These are phyloP conservation scores for Heliornis fulica DNA, from an alignment of 2,113 vertebrate genomes.

Conservation along the genomic window DNA sequence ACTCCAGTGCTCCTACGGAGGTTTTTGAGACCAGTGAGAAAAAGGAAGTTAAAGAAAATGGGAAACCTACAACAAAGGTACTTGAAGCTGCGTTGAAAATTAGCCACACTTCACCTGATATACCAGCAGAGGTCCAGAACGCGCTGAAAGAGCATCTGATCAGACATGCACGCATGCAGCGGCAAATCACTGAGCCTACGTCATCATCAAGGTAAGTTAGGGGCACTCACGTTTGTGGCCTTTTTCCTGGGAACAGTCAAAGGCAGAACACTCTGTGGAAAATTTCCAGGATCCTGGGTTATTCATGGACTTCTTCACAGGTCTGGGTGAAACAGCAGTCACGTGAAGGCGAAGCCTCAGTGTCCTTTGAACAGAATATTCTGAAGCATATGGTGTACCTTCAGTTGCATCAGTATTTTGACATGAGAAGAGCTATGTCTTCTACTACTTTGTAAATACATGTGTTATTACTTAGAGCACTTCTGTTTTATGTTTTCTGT, in stretches of 20 bases:
- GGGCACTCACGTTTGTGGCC: background rate
- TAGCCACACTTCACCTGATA: constrained; percentile 98
- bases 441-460: background rate
- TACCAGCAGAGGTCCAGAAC: constrained; percentile 94
- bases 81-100: constrained; percentile 96
- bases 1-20: constrained; percentile 68
- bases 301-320: background rate
- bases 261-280: background rate
- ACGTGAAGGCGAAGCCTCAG: background rate
- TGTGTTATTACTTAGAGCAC: background rate
- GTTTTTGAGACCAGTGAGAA: constrained; percentile 81
- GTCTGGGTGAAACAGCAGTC: background rate
- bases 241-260: background rate
- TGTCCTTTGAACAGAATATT: background rate
- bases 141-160: constrained; percentile 88
- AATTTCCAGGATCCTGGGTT: background rate
- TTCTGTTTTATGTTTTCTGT: background rate
- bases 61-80: constrained; percentile 77
- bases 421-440: background rate
- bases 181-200: constrained; percentile 94
- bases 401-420: background rate
- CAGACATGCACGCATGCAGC: constrained; percentile 90
- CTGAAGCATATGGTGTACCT: background rate
- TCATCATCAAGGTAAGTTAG: constrained; percentile 90
- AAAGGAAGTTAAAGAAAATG: constrained; percentile 84